Evolutionary conservation across 2,888 invertebrate species (phyloP), one percentile per base, ranked within the genome.

Genomic region (Nemoura dubitans): DNA sequence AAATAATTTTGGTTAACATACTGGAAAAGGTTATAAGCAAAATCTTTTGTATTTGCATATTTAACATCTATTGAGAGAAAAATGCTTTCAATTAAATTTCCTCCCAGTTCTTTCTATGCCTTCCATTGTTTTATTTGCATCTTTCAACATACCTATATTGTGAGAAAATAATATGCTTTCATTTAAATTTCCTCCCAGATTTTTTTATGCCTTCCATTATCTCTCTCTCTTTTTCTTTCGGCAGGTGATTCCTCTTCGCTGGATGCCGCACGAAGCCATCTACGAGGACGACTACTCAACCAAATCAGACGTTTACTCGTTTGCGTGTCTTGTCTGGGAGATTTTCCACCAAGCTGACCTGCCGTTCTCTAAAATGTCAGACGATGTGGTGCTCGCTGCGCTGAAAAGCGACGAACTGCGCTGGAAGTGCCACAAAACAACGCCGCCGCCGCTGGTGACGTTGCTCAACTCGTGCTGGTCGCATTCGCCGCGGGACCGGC

Each of bases 301-400:
- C 80, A 98, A 98, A 91, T 97, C 97, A 90, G 98, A 98, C 91
- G 96, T 98, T 0, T 98, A 97, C 92, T 96, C 98, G 89, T 98
- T 96, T 90, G 98, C 96, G 0, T 97, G 96, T 27, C 94, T 98
- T 21, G 94, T 97, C 28, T 98, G 97, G 97, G 98, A 98, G 92
- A 95, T 98, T 88, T 96, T 96, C 91, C 94, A 95, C 89, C 95
- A 96, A 90, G 96, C 95, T 21, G 95, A 96, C 89, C 90, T 96
- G 89, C 97, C 97, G 0, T 95, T 96, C 90, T 94, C 94, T 21
- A 95, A 95, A 89, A 91, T 95, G 89, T 95, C 95, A 89, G 97
- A 97, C 90, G 96, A 95, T 87, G 95, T 95, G 0, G 95, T 97
- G 21, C 88, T 96, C 80, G 92, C 93, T 84, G 93, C 94, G 87